Evolutionary conservation across 1,140 invertebrate genomes (phyloP), one percentile per base, ranked within the genome.

Genomic region (Drosophila aff.): DNA sequence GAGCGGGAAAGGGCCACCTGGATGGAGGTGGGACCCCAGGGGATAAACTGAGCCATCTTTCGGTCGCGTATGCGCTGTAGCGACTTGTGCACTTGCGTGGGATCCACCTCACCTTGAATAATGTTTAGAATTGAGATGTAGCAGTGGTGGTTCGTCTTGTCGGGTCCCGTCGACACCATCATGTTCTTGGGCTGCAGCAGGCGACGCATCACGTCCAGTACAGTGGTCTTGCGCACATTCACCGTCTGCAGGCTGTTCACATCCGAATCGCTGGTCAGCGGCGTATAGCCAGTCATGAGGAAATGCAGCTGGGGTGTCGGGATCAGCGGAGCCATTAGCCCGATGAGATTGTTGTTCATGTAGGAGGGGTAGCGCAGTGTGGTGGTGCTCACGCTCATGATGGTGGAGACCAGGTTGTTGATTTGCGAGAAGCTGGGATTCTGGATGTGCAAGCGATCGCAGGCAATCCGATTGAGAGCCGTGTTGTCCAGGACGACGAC

Each of bases 61-160:
- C 98, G 95, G 93, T 99, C 99, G 49, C 98, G 94, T 75, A 99
- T 99, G 79, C 98, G 95, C 93, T 99, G 98, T 28, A 99, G 94
- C 0, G 92, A 93, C 57, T 93, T 93, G 55, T 93, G 91, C 15
- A 93, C 92, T 50, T 93, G 92, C 4, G 91, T 92, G 26, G 91
- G 91, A 68, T 93, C 92, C 6, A 93, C 90, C 43, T 92, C 92
- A 16, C 92, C 92, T 64, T 99, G 99, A 93, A 99, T 99, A 76
- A 99, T 99, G 92, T 99, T 99, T 3, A 99, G 94, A 89, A 99
- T 99, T 8, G 98, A 99, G 91, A 99, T 99, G 91, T 99, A 99
- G 93, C 98, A 99, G 93, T 99, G 98, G 77, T 97, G 96, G 64
- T 97, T 96, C 81, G 96, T 96, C 86, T 97, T 95, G 93, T 99